These are phyloP conservation scores for Leucophora obtusa DNA, from an alignment of 2,888 invertebrate genomes.

Conservation along the genomic window DNA sequence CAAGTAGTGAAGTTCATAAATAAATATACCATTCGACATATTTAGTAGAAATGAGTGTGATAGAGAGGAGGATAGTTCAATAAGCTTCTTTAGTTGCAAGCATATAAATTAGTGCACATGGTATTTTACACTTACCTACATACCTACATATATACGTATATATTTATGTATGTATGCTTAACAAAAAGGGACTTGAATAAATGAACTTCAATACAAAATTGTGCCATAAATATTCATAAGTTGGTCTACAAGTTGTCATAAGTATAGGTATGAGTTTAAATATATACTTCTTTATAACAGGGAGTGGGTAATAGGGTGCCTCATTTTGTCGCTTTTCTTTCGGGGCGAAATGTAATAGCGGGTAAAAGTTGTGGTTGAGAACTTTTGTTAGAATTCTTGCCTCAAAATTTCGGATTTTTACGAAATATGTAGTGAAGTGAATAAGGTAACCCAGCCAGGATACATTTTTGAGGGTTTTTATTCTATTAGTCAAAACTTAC, in stretches of 20 bases:
- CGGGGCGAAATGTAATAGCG: no score
- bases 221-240: constrained; percentile 49
- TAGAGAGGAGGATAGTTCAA: not conserved
- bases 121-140: not conserved
- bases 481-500: no score
- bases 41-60: not conserved
- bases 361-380: no score
- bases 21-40: constrained; percentile 9
- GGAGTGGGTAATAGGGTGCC: no score
- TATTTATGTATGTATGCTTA: no score
- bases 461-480: no score
- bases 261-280: constrained; percentile 13
- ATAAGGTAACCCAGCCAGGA: no score
- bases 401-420: no score
- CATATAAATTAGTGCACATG: constrained; percentile 4
- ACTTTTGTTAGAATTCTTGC: no score
- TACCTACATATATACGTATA: no score
- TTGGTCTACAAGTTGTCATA: constrained; percentile 12
- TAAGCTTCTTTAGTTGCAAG: not conserved
- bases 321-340: no score
- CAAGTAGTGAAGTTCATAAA: not conserved
- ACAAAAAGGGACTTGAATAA: not conserved
- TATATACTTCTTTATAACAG: not conserved
- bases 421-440: no score
- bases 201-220: not conserved